phyloP scores from a whole-genome alignment of 2,113 vertebrate genomes.

The Salvelinus sp. region DNA sequence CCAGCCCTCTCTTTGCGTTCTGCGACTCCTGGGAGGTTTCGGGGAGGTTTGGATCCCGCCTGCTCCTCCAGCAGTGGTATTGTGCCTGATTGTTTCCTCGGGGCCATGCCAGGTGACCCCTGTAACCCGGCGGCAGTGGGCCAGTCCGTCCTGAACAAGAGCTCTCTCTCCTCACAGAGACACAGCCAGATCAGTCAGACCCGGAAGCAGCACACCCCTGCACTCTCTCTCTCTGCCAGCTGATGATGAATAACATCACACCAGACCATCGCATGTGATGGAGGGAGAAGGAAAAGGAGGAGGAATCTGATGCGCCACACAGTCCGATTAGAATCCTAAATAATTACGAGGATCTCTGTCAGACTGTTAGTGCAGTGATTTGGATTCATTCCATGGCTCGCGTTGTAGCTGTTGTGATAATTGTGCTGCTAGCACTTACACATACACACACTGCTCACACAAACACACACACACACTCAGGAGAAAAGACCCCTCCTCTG shows the following conservation, averaged over 20 bases:
- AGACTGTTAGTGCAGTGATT: constrained; percentile 5
- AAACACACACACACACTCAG: neutral
- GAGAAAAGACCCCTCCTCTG: too few relatives aligned
- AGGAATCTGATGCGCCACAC: neutral
- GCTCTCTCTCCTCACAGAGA: constrained; percentile 45
- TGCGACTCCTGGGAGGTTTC: constrained; percentile 34
- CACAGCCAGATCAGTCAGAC: constrained; percentile 25
- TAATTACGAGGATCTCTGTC: neutral
- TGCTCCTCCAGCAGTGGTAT: constrained; percentile 52
- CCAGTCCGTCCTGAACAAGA: constrained; percentile 51
- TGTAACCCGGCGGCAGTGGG: constrained; percentile 41
- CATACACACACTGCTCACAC: neutral
- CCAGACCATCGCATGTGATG: neutral
- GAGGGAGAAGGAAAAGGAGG: neutral
- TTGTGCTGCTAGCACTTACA: neutral
- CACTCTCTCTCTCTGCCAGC: constrained; percentile 13
- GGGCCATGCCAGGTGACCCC: constrained; percentile 65
- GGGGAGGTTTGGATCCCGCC: constrained; percentile 8
- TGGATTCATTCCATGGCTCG: neutral
- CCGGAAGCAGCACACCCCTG: constrained; percentile 42
- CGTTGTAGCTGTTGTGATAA: neutral
- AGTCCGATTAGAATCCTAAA: neutral
- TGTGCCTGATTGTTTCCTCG: constrained; percentile 63
- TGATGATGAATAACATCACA: constrained; percentile 1
- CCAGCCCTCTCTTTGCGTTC: constrained; percentile 4